Conservation (phyloP, 2,113 vertebrate species). For the Jacana jacana region DNA sequence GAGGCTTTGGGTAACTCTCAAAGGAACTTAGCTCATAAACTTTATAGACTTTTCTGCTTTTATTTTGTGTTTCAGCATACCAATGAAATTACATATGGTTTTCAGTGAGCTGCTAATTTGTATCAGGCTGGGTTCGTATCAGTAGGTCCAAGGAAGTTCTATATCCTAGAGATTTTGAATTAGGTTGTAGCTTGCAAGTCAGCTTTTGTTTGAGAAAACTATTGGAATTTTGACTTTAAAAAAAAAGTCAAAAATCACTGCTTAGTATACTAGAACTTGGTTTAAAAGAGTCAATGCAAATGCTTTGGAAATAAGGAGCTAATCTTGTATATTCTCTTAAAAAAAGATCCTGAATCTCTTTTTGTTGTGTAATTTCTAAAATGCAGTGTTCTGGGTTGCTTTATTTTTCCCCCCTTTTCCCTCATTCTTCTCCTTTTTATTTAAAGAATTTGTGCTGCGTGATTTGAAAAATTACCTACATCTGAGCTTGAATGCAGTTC, state of each 20-base stretch:
- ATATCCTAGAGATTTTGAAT: not conserved
- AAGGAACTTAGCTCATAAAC: not conserved
- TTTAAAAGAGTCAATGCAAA: not conserved
- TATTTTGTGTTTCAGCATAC: not conserved
- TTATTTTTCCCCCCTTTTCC: fast-evolving
- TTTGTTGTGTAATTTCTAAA: not conserved
- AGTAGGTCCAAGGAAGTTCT: not conserved
- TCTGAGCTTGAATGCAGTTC: not conserved
- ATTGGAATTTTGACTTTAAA: not conserved
- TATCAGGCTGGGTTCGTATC: not conserved
- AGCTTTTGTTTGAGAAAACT: not conserved
- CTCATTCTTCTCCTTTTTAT: not conserved
- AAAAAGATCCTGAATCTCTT: not conserved
- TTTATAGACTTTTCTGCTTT: not conserved
- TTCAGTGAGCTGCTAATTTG: not conserved
- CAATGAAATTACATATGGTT: not conserved
- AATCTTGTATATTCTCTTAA: not conserved
- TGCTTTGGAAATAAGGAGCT: not conserved
- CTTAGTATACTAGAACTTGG: not conserved
- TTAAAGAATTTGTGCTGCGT: too few species aligned
- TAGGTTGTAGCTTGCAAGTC: not conserved
- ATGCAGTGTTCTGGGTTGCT: not conserved
- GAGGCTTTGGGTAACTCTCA: not conserved
- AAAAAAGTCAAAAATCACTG: not conserved
- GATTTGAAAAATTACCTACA: not conserved